These are phyloP conservation scores for Drosophila rufa DNA, from an alignment of 1,140 invertebrate genomes.

Conservation along the genomic window DNA sequence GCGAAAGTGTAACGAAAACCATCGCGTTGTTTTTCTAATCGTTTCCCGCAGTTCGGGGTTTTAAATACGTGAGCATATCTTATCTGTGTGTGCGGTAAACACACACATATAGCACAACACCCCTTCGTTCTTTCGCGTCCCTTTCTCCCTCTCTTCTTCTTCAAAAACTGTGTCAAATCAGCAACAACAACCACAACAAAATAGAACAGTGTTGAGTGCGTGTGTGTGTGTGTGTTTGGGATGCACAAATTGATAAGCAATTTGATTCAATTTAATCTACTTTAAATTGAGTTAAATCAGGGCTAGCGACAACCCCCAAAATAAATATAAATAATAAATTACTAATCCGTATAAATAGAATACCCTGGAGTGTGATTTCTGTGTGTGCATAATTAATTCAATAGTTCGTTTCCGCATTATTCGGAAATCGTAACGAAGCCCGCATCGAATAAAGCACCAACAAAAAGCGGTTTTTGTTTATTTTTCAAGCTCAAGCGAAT, in stretches of 20 bases:
- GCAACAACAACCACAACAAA: conserved; percentile 38
- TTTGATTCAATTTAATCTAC: conserved; percentile 35
- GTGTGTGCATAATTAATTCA: conserved; percentile 61
- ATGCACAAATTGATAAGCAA: conserved; percentile 53
- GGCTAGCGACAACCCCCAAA: background rate
- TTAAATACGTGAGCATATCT: background rate
- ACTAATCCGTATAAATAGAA: conserved; percentile 45
- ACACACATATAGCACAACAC: background rate
- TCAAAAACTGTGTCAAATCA: conserved; percentile 65
- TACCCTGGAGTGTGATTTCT: conserved; percentile 23
- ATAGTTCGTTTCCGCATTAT: conserved; percentile 62
- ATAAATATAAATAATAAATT: conserved; percentile 19
- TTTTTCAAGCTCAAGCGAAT: conserved; percentile 55
- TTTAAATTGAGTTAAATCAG: conserved; percentile 16
- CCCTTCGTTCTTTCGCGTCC: conserved; percentile 14
- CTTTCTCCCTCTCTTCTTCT: conserved; percentile 32
- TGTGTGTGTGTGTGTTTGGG: conserved; percentile 9
- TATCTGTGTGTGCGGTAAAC: conserved; percentile 10
- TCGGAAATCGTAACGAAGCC: conserved; percentile 38
- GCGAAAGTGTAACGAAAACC: conserved; percentile 19
- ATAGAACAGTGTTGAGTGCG: conserved; percentile 23
- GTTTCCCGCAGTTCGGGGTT: background rate
- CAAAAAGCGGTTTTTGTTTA: conserved; percentile 60
- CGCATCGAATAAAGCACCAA: conserved; percentile 19
- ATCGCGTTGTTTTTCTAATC: conserved; percentile 25